A percentile compares a stretch with the other conserved stretches of the same genome.
Evolutionary conservation across 1,140 invertebrate species (phyloP).

Genomic region (Akabosia matsudoensis): DNA sequence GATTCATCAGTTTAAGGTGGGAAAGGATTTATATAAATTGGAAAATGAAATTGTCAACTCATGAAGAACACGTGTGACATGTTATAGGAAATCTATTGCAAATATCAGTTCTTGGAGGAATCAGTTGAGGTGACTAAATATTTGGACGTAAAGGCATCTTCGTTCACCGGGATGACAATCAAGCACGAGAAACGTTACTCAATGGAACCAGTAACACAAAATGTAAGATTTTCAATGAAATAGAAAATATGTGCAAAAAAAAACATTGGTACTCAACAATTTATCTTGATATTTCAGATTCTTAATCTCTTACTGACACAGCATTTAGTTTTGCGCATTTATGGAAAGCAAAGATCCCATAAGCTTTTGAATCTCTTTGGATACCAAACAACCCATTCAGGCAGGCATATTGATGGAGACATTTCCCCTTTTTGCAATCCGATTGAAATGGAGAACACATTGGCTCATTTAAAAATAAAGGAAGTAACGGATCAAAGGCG

Average conservation of each 20-base stretch:
- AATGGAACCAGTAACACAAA: not conserved
- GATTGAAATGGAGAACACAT: not conserved
- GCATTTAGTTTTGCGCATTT: not conserved
- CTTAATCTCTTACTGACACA: not conserved
- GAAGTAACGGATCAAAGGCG: not conserved
- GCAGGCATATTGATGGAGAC: not conserved
- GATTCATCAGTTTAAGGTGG: not conserved
- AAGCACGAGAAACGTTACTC: not conserved
- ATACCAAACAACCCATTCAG: not conserved
- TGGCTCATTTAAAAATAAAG: not conserved
- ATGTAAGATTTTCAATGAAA: not conserved
- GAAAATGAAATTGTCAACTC: too few relatives aligned
- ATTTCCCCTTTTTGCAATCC: not conserved
- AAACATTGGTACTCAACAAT: not conserved
- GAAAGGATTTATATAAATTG: constrained; percentile 2
- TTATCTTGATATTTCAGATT: not conserved
- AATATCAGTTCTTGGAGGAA: not conserved
- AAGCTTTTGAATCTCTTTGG: not conserved
- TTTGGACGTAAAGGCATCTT: not conserved
- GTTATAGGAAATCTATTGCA: constrained; percentile 3
- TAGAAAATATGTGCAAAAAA: not conserved
- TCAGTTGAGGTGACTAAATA: not conserved
- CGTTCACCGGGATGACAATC: not conserved
- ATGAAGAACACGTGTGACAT: not conserved
- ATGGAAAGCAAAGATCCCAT: constrained; percentile 1